Evolutionary conservation across 2,888 invertebrate species (phyloP), one percentile per base, ranked within the genome.

Genomic region (Calliopum simillimum): DNA sequence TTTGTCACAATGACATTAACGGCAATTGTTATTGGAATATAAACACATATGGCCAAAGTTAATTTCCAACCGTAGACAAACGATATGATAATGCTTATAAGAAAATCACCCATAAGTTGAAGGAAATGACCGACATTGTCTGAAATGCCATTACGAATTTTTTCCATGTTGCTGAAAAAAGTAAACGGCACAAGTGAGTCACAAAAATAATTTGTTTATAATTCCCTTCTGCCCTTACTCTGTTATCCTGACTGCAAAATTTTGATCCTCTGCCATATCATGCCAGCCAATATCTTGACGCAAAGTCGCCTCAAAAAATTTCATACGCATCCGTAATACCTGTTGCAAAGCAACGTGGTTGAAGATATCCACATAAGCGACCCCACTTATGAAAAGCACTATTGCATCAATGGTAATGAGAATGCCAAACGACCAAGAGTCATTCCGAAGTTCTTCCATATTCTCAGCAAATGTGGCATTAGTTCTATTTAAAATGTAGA

Each of bases 1-100:
- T 91, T 92, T 3, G 94, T 91, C 44, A 95, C 92, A 5, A 93
- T 80, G 3, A 90, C 90, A 14, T 94, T 93, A 1, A 92, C 88
- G 3, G 90, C 87, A 6, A 93, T 91, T 51, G 95, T 89, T 46
- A 95, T 82, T 0, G 96, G 96, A 13, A 93, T 90, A 70, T 93
- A 91, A 16, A 92, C 89, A 71, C 95, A 85, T 68, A 95, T 91
- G 53, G 95, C 91, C 41, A 94, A 86, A 0, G 96, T 94, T 68
- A 96, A 86, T 81, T 94, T 91, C 95, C 95, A 96, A 63, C 95
- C 95, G 79, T 93, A 92, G 0, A 88, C 83, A 79, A 96, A 91
- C 0, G 94, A 93, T 58, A 93, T 89, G 3, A 76, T 69, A 0
- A 84, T 75, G n/a, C 79, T 77, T 4, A 82, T 74, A 3, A 77